These are phyloP conservation scores for Pachypanchax playfairii DNA, from an alignment of 2,113 vertebrate species.

Conservation along the genomic window DNA sequence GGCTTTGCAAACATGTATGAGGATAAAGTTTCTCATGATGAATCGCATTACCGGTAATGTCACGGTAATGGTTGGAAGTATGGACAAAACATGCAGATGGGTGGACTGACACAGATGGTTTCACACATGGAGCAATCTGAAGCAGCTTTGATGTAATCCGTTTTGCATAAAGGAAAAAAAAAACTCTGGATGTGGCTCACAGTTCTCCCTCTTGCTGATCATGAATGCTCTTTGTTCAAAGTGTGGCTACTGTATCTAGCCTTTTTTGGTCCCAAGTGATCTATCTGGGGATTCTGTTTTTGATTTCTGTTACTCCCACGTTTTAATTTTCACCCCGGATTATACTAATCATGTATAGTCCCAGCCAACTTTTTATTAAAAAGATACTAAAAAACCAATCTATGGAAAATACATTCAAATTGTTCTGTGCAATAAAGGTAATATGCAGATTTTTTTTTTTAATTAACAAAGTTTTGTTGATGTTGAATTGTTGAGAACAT, in stretches of 20 bases:
- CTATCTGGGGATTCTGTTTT: slow-evolving; percentile 46
- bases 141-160: slow-evolving; percentile 75
- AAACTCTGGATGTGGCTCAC: slow-evolving; percentile 58
- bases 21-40: slow-evolving; percentile 67
- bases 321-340: slow-evolving; percentile 72
- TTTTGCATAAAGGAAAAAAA: slow-evolving; percentile 68
- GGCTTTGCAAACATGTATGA: slow-evolving; percentile 49
- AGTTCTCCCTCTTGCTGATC: slow-evolving; percentile 73
- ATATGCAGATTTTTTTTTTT: slow-evolving; percentile 84
- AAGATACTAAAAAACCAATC: slow-evolving; percentile 73
- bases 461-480: slow-evolving; percentile 82
- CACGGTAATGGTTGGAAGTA: slow-evolving; percentile 65
- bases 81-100: slow-evolving; percentile 67
- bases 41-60: slow-evolving; percentile 65
- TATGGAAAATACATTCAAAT: slow-evolving; percentile 80
- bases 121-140: slow-evolving; percentile 69
- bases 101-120: slow-evolving; percentile 72
- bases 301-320: slow-evolving; percentile 51
- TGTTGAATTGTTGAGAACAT: slow-evolving; percentile 85
- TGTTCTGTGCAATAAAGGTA: slow-evolving; percentile 87
- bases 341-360: slow-evolving; percentile 78
- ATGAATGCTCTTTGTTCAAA: slow-evolving; percentile 77
- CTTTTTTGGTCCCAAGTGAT: slow-evolving; percentile 56
- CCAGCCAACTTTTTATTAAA: slow-evolving; percentile 79
- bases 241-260: slow-evolving; percentile 76